Percentiles rank a stretch among this genome's conserved stretches.
These are phyloP conservation scores for Thymelicus acteon DNA, from an alignment of 2,888 invertebrate genomes.

Conservation along the genomic window DNA sequence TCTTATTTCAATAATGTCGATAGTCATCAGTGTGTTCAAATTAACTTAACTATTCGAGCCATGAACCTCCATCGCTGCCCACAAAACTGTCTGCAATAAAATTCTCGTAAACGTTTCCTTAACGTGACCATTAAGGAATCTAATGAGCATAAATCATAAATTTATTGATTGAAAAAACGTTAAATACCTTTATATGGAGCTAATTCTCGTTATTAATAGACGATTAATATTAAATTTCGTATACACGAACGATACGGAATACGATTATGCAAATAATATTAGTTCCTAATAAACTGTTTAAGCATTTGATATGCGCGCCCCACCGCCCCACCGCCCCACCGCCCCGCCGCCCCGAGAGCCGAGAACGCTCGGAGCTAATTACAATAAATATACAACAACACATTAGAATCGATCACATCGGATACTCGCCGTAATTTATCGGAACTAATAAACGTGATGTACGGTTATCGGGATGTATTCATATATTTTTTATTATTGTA, in stretches of 20 bases:
- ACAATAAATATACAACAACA: constrained; percentile 80
- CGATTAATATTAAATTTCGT: constrained; percentile 81
- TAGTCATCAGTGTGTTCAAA: neutral
- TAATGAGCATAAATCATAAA: constrained; percentile 61
- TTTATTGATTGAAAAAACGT: constrained; percentile 67
- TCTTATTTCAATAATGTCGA: neutral
- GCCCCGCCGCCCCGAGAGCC: no score
- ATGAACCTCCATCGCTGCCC: neutral
- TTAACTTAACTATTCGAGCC: constrained; percentile 1
- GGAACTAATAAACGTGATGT: constrained; percentile 81
- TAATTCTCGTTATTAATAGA: constrained; percentile 76
- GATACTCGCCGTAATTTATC: constrained; percentile 80
- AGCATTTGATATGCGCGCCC: constrained; percentile 71
- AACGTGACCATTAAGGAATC: constrained; percentile 50
- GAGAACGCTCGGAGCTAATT: constrained; percentile 58
- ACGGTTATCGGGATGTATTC: constrained; percentile 74
- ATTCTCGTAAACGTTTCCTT: constrained; percentile 52
- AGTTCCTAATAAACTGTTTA: constrained; percentile 80
- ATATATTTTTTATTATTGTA: constrained; percentile 68
- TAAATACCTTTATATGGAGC: constrained; percentile 67
- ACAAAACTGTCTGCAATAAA: constrained; percentile 42
- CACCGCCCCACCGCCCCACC: no score
- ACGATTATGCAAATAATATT: constrained; percentile 83
- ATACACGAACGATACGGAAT: constrained; percentile 70
- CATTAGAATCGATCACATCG: constrained; percentile 81